phyloP scores from a whole-genome alignment of 2,888 invertebrate species.

The Rhagium mordax region DNA sequence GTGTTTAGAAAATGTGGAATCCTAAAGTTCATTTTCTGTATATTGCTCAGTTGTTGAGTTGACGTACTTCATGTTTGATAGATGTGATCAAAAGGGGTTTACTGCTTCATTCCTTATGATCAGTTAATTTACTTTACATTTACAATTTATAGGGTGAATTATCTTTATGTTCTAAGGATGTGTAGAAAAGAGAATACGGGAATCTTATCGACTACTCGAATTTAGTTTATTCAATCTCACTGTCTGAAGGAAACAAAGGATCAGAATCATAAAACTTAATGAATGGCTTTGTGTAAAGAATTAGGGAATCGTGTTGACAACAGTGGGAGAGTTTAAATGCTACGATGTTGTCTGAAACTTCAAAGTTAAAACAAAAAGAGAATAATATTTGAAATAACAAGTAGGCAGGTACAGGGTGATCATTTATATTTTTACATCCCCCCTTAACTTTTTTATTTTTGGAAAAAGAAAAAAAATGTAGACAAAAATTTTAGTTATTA shows the following conservation, averaged over 20 bases:
- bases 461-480: too few species aligned
- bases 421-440: too few species aligned
- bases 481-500: too few species aligned
- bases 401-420: background rate
- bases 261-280: background rate
- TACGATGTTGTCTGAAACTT: background rate
- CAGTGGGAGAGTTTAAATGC: background rate
- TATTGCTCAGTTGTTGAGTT: constrained; percentile 21
- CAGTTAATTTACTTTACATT: constrained; percentile 10
- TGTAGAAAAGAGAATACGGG: background rate
- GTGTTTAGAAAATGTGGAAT: background rate
- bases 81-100: constrained; percentile 7
- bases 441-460: too few species aligned
- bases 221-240: background rate
- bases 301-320: background rate
- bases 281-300: background rate
- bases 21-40: constrained; percentile 18
- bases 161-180: constrained; percentile 7
- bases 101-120: constrained; percentile 7
- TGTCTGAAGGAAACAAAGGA: constrained; percentile 1
- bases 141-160: constrained; percentile 1
- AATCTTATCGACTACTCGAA: background rate
- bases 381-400: background rate
- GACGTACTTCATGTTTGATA: constrained; percentile 20
- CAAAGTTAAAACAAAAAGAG: background rate